Conservation (phyloP, 2,888 invertebrate species). For the Nasonovia ribisnigri region DNA sequence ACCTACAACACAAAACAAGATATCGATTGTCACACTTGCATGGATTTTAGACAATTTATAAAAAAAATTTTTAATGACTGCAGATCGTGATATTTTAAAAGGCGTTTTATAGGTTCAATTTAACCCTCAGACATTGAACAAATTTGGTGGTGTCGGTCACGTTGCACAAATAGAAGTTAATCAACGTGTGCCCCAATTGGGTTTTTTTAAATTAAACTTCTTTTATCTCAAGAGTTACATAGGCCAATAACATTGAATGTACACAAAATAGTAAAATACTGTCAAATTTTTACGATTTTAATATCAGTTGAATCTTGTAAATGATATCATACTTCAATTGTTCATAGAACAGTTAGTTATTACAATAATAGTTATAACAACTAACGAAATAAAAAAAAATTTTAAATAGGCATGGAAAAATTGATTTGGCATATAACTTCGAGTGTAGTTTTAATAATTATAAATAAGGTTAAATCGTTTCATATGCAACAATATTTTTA, state of each 20-base stretch:
- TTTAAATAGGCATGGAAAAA: not conserved
- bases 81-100: not conserved
- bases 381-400: not conserved
- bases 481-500: no score
- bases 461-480: no score
- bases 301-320: not conserved
- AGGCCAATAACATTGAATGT: not conserved
- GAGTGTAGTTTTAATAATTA: no score
- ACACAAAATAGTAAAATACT: not conserved
- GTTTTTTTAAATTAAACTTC: not conserved
- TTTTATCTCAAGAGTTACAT: not conserved
- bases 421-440: no score
- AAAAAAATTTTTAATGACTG: not conserved
- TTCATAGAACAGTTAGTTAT: not conserved
- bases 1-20: not conserved
- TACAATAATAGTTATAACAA: not conserved
- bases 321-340: not conserved
- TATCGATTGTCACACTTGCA: not conserved
- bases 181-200: not conserved
- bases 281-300: no score
- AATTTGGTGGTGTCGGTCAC: not conserved
- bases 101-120: constrained; percentile 30
- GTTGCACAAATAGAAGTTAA: not conserved
- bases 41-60: not conserved
- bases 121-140: not conserved